phyloP scores from a whole-genome alignment of 2,113 vertebrate genomes.

The Nerophis lumbriciformis region DNA sequence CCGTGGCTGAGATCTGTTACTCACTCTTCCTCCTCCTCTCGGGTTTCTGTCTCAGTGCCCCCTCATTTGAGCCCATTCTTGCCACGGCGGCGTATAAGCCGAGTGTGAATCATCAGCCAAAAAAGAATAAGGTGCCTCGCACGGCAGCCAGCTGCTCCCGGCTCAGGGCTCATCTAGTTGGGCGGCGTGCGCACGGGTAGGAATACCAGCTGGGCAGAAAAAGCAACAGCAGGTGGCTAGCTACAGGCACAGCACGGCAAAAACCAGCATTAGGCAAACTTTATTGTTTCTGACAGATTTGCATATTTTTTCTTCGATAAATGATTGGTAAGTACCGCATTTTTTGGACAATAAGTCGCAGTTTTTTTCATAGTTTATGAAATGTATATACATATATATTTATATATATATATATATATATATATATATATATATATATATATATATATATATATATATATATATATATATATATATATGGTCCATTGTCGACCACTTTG shows the following conservation, averaged over 20 bases:
- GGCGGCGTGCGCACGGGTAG: slow-evolving; percentile 43
- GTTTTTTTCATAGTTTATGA: too few species aligned
- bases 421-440: too few species aligned
- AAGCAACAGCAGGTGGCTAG: slow-evolving; percentile 61
- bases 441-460: too few species aligned
- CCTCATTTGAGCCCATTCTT: slow-evolving; percentile 29
- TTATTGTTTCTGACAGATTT: slow-evolving; percentile 18
- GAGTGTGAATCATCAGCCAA: slow-evolving; percentile 34
- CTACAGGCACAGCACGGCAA: slow-evolving; percentile 25
- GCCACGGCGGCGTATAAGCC: slow-evolving; percentile 25
- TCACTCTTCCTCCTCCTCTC: slow-evolving; percentile 5
- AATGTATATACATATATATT: too few species aligned
- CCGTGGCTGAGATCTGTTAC: slow-evolving; percentile 19
- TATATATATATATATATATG: too few species aligned
- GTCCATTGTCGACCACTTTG: too few species aligned
- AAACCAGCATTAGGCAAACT: slow-evolving; percentile 19
- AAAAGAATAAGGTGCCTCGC: slow-evolving; percentile 37
- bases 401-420: too few species aligned
- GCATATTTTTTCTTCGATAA: not conserved
- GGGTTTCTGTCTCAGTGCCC: slow-evolving; percentile 18
- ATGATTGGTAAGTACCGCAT: slow-evolving; percentile 3
- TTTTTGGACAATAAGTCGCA: too few species aligned
- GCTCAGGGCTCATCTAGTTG: slow-evolving; percentile 35
- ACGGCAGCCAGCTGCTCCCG: slow-evolving; percentile 57
- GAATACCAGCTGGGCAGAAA: slow-evolving; percentile 59